A percentile compares a stretch with the other conserved stretches of the same genome.
Conservation (phyloP, 1,140 invertebrate species). For the Spodoptera litura region DNA sequence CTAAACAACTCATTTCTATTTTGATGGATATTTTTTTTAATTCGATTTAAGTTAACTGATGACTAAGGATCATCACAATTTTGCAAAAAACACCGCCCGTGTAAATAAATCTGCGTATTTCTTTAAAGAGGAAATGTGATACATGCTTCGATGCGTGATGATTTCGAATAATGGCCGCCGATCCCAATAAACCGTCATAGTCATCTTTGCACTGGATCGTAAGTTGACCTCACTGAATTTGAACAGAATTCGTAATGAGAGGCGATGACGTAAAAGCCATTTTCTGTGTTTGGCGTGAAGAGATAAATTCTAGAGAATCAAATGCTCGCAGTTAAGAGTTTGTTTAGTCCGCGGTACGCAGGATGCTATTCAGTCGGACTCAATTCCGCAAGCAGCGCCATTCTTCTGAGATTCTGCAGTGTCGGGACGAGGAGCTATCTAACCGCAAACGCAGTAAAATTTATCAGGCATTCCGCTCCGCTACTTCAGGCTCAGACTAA, state of each 20-base stretch:
- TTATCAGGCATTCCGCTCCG: constrained; percentile 53
- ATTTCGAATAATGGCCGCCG: constrained; percentile 25
- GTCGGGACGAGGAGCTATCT: constrained; percentile 44
- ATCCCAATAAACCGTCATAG: not conserved
- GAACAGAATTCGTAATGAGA: constrained; percentile 24
- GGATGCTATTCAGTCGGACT: constrained; percentile 59
- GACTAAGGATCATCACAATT: no score
- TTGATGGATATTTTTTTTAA: no score
- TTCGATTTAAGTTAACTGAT: no score
- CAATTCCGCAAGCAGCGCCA: constrained; percentile 58
- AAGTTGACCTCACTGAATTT: constrained; percentile 34
- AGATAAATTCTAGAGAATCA: not conserved
- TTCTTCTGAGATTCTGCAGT: constrained; percentile 58
- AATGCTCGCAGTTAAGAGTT: not conserved
- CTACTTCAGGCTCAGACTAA: constrained; percentile 32
- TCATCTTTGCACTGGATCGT: constrained; percentile 15
- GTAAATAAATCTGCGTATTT: constrained; percentile 37
- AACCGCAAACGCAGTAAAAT: constrained; percentile 53
- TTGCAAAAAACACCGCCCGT: no score
- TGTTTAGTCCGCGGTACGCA: constrained; percentile 8
- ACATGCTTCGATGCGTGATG: constrained; percentile 48
- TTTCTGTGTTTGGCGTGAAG: constrained; percentile 3
- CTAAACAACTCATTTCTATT: no score
- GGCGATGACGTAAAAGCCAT: constrained; percentile 1
- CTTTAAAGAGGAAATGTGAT: constrained; percentile 50